Evolutionary conservation across 1,140 invertebrate genomes (phyloP).

Genomic region (Platyura marginata): DNA sequence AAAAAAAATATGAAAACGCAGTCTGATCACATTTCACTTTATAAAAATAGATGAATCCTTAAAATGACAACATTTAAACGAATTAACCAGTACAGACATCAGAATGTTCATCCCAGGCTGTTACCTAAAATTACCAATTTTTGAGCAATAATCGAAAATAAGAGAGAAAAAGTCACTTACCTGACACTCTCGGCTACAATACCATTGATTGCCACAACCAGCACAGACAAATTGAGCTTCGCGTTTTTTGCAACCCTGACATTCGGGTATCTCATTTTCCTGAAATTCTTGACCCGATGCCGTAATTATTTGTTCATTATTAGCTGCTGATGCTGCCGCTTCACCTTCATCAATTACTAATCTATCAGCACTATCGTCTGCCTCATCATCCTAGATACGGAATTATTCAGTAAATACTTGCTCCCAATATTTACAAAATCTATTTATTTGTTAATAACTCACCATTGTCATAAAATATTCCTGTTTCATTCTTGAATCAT

Average conservation of each 20-base stretch:
- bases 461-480: background rate
- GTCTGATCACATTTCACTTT: too few species aligned
- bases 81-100: constrained; percentile 55
- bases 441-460: too few species aligned
- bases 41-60: too few species aligned
- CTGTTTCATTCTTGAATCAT: background rate
- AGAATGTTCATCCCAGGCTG: constrained; percentile 70
- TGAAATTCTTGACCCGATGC: constrained; percentile 16
- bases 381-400: constrained; percentile 34
- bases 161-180: constrained; percentile 29
- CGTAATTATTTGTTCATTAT: constrained; percentile 23
- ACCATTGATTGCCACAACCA: constrained; percentile 76
- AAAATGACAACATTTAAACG: too few species aligned
- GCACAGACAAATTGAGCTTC: constrained; percentile 70
- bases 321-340: too few species aligned
- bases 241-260: constrained; percentile 60
- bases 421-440: too few species aligned
- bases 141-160: too few species aligned
- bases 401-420: too few species aligned
- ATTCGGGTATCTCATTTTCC: constrained; percentile 38
- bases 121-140: too few species aligned
- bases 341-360: constrained; percentile 44
- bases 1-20: too few species aligned
- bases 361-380: constrained; percentile 29
- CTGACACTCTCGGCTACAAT: constrained; percentile 76